Base-by-base conservation (phyloP, 2,888 invertebrate species). In the Crossocerus cetratus region DNA sequence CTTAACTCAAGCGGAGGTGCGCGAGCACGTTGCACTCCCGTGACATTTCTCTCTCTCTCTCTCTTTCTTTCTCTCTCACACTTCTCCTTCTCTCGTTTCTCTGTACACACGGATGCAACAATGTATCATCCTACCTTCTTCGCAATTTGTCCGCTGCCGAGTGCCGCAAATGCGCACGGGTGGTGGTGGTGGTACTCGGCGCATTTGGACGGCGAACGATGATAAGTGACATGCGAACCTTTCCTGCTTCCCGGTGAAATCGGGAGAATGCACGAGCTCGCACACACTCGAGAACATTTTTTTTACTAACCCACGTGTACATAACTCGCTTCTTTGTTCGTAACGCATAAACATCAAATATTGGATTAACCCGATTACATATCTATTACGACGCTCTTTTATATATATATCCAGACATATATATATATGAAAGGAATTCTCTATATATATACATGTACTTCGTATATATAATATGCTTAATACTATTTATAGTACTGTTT, bases 291-390 rank as follows among this genome's bases (percentile, higher is more conserved):
- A 69, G 45, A 53, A 77, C 61, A 76, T 77, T 79, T 71, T 76
- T 84, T 86, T 84, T 84, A 89, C 90, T 90, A 90, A 90, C 88
- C 87, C 87, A 88, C 87, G 87, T 90, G 90, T 90, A 90, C 87
- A 90, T 90, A 90, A 88, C 88, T 89, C 84, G 90, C 90, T 90
- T 90, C 84, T 89, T 89, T 90, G 89, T 90, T 89, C 88, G 88
- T 90, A 89, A 90, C 87, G 81, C 83, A 79, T 76, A 77, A 80
- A 78, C 79, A 86, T 86, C 79, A 86, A 80, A 78, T 86, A 84
- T 84, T 85, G 81, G 76, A 85, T 83, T 86, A 86, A 86, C 85
- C 83, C 77, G 82, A 84, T 83, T 81, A 81, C 78, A 83, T 82
- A 81, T 82, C 70, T 83, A 80, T 82, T 32, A 74, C 72, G 69